A percentile compares a stretch with the other conserved stretches of the same genome.
Evolutionary conservation across 1,140 invertebrate genomes (phyloP).

Genomic region (Ooceraea biroi): DNA sequence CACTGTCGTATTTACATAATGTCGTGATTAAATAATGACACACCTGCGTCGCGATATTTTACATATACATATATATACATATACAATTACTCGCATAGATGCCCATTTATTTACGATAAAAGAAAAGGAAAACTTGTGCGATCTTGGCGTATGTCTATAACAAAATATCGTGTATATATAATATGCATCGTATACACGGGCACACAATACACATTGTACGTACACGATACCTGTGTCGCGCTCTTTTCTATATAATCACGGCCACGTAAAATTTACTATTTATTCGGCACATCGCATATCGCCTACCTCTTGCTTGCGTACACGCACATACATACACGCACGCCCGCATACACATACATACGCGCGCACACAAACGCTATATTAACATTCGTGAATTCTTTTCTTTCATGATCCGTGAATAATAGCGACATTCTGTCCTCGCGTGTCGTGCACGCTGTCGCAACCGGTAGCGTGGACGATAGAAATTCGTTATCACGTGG

Average conservation of each 20-base stretch:
- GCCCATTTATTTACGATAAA: slow-evolving; percentile 48
- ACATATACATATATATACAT: slow-evolving; percentile 37
- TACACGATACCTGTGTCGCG: slow-evolving; percentile 32
- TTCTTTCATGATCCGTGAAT: slow-evolving; percentile 18
- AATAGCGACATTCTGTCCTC: slow-evolving; percentile 35
- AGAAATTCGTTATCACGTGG: slow-evolving; percentile 43
- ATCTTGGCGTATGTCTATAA: slow-evolving; percentile 58
- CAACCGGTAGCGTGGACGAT: slow-evolving; percentile 7
- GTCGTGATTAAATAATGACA: slow-evolving; percentile 48
- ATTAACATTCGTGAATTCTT: slow-evolving; percentile 30
- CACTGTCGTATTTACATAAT: slow-evolving; percentile 57
- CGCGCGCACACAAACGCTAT: neutral
- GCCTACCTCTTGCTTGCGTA: neutral
- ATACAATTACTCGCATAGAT: slow-evolving; percentile 47
- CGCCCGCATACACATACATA: neutral
- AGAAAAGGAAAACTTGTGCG: slow-evolving; percentile 73
- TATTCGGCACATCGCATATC: slow-evolving; percentile 40
- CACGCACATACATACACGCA: neutral
- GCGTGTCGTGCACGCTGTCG: neutral
- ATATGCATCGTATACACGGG: too few relatives aligned
- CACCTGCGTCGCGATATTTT: slow-evolving; percentile 52
- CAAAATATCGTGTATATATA: slow-evolving; percentile 11
- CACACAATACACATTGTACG: neutral
- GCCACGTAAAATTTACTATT: slow-evolving; percentile 58
- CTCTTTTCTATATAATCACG: slow-evolving; percentile 41